Evolutionary conservation across 2,888 invertebrate species (phyloP), one percentile per base, ranked within the genome.

Genomic region (Globia sparganii): DNA sequence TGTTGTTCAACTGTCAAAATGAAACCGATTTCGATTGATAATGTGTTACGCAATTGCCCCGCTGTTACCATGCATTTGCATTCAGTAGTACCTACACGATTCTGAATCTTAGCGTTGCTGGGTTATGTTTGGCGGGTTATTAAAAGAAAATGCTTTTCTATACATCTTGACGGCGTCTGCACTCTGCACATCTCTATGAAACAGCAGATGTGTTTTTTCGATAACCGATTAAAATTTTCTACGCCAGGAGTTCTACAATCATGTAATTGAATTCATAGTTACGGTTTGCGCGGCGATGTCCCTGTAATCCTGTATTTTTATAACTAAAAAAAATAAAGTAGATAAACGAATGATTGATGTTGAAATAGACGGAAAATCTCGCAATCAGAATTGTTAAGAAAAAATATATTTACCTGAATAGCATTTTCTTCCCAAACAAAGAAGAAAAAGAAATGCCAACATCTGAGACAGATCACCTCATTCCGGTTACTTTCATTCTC

Each of bases 391-490:
- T 59, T 11, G 4, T 0, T 8, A 9, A 53, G 53, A 53, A 9
- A 46, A 25, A 53, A 53, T 25, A 9, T 25, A 25, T 18, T 2
- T n/a, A n/a, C 11, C 4, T 25, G 28, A 59, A 70, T 28, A 0
- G 31, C 28, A 53, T 59, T 53, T 81, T 37, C 34, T n/a, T 43
- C 5, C 25, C 8, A 46, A 28, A 21, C n/a, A 64, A 31, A 79
- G 11, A 40, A 65, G 21, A 59, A 66, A 49, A 65, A 34, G 34
- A 75, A 66, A 66, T n/a, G 18, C 34, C 75, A 28, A 61, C 59
- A 53, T 75, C 31, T 65, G 65, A 74, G 37, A 82, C 49, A 61
- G 56, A 72, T 80, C 8, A 77, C 65, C 62, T 64, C 64, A 69
- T 76, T 81, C 56, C 43, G 46, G 15, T 65, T 73, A 64, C 40